Conservation (phyloP, 1,140 invertebrate genomes). For the Calephelis nemesis region DNA sequence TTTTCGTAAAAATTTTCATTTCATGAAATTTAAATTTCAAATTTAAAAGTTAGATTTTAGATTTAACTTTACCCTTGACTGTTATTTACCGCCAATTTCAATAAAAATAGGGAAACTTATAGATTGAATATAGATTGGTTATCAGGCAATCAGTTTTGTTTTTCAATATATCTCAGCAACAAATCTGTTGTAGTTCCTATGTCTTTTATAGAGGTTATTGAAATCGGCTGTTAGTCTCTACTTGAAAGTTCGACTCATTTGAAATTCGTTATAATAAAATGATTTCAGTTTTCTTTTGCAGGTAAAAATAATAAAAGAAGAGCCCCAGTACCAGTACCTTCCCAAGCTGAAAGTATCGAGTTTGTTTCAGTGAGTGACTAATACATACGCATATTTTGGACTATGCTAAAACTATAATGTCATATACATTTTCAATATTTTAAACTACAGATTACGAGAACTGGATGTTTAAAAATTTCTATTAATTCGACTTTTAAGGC, state of each 20-base stretch:
- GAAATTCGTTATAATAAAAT: slow-evolving; percentile 5
- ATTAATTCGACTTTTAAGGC: not conserved
- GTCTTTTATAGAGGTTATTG: not conserved
- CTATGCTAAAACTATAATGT: not conserved
- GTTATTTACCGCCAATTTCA: too few relatives aligned
- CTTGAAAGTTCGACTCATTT: not conserved
- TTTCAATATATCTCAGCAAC: too few relatives aligned
- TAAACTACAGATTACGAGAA: not conserved
- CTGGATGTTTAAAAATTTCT: not conserved
- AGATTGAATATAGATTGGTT: too few relatives aligned
- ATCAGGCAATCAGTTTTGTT: too few relatives aligned
- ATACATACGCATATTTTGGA: not conserved
- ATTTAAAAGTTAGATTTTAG: too few relatives aligned
- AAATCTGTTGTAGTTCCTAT: too few relatives aligned
- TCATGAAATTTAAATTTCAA: too few relatives aligned
- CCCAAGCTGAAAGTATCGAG: slow-evolving; percentile 67
- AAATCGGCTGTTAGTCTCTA: too few relatives aligned
- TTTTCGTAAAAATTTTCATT: too few relatives aligned
- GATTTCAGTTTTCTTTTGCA: slow-evolving; percentile 36
- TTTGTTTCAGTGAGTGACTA: slow-evolving; percentile 62
- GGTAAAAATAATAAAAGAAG: slow-evolving; percentile 59
- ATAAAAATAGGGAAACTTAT: too few relatives aligned
- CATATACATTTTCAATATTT: not conserved
- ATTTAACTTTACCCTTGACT: too few relatives aligned
- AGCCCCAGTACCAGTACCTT: slow-evolving; percentile 58